Percentiles rank a stretch among this genome's conserved stretches.
These are phyloP conservation scores for Kuschelorhynchus macadamiae DNA, from an alignment of 2,888 invertebrate species.

Conservation along the genomic window DNA sequence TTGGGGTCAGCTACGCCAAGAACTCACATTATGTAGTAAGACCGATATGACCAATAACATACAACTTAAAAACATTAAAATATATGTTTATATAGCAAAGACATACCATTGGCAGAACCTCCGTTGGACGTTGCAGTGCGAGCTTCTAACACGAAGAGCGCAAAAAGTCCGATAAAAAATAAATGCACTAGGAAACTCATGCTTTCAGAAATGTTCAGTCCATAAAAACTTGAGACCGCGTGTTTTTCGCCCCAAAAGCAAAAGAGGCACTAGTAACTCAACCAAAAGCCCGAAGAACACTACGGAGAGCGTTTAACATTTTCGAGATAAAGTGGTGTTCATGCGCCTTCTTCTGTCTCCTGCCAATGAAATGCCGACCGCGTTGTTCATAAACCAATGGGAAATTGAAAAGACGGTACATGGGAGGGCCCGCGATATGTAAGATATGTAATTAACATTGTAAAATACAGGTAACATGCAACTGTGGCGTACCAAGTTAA, in stretches of 20 bases:
- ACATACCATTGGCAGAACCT: slow-evolving; percentile 63
- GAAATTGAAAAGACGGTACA: slow-evolving; percentile 68
- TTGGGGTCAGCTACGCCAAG: slow-evolving; percentile 64
- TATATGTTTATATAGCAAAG: neutral
- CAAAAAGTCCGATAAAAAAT: slow-evolving; percentile 45
- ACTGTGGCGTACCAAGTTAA: slow-evolving; percentile 35
- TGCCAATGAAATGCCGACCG: slow-evolving; percentile 66
- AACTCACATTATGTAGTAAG: slow-evolving; percentile 59
- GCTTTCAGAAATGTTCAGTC: slow-evolving; percentile 9
- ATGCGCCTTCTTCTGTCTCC: slow-evolving; percentile 64
- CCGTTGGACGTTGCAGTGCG: slow-evolving; percentile 60
- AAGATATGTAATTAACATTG: slow-evolving; percentile 69
- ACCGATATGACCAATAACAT: slow-evolving; percentile 52
- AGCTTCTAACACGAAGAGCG: slow-evolving; percentile 56
- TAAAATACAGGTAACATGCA: slow-evolving; percentile 51
- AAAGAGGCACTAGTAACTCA: slow-evolving; percentile 57
- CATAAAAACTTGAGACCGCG: slow-evolving; percentile 56
- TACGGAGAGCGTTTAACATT: slow-evolving; percentile 60
- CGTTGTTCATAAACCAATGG: slow-evolving; percentile 67
- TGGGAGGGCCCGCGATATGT: slow-evolving; percentile 67
- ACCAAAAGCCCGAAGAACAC: slow-evolving; percentile 61
- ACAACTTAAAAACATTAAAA: slow-evolving; percentile 28
- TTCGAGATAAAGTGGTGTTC: slow-evolving; percentile 62
- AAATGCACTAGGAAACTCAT: slow-evolving; percentile 31
- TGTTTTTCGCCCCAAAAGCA: slow-evolving; percentile 52